Base-by-base conservation (phyloP, 53 echinoderm and acorn worm species). In the Glandiceps talaboti region DNA sequence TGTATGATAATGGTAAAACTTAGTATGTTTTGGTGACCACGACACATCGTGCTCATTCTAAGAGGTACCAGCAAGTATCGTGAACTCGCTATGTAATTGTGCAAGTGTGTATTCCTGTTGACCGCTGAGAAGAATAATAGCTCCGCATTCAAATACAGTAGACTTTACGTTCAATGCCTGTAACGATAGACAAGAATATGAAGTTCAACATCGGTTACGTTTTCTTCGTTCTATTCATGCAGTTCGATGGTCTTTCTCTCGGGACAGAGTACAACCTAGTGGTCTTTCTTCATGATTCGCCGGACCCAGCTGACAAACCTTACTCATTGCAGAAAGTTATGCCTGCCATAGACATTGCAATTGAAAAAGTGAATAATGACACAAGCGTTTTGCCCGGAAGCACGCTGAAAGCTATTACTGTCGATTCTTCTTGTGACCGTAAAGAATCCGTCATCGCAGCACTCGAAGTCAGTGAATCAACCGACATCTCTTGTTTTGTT, bases 321-420 rank as follows among this genome's bases (percentile, higher is more conserved):
- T 45, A 45, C 64, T 12, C 64, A 45, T 12, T 45, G 64, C 64
- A 6, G 64, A 45, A 45, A 45, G 64, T 45, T 45, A 45, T 45
- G 64, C 87, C 87, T 1, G 83, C 79, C 31, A 87, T 87, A n/a
- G 87, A 87, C 28, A 0, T 87, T 30, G 87, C 87, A 0, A 73
- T 87, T 30, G 73, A 87, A 25, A 80, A 14, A 32, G 83, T 87
- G 26, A 78, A 83, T 45, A 30, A 87, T 33, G 64, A 1, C 1
- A 78, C 30, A 12, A 12, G 6, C 6, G 6, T 45, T 12, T 20
- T 45, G 6, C 6, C 6, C 6, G 20, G 20, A 6, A 6, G 20
- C 64, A 12, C 64, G 20, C 64, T 45, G 64, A 45, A 45, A 20
- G 20, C 64, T 6, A 45, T 45, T 12, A 20, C 20, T 45, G 64